phyloP scores from a whole-genome alignment of 2,797 vertebrate genomes.

The Sebastolobus altivelis region DNA sequence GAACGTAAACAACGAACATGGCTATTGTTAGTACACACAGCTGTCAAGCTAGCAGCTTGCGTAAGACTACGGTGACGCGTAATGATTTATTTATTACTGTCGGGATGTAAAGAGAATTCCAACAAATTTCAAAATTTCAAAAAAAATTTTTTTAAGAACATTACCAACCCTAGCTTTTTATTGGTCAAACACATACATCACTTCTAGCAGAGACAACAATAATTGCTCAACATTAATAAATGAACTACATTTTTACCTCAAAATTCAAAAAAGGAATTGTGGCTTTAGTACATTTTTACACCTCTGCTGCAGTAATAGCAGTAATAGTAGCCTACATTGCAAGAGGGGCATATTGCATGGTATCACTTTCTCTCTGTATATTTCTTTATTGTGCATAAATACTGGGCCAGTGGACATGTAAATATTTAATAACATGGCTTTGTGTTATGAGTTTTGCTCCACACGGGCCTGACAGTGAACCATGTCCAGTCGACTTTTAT shows the following conservation, averaged over 20 bases:
- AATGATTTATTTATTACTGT: background rate
- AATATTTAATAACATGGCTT: slow-evolving; percentile 12
- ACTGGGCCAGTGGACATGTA: background rate
- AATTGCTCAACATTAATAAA: background rate
- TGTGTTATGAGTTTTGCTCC: background rate
- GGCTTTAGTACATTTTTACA: background rate
- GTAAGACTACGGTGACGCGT: background rate
- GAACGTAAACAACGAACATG: background rate
- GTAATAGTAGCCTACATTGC: background rate
- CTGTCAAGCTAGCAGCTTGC: background rate
- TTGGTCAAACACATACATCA: background rate
- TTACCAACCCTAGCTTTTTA: background rate
- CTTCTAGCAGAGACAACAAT: no score
- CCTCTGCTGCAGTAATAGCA: background rate
- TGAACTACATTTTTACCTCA: background rate
- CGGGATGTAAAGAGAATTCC: background rate
- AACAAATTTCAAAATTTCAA: background rate
- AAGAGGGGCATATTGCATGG: background rate
- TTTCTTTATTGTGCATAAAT: background rate
- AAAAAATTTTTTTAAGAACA: background rate
- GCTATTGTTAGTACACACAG: background rate
- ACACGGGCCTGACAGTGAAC: background rate
- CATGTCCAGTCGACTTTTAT: background rate
- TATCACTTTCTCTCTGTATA: background rate
- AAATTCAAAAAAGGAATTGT: background rate